Evolutionary conservation across 2,113 vertebrate genomes (phyloP).

Genomic region (Fregata magnificens): DNA sequence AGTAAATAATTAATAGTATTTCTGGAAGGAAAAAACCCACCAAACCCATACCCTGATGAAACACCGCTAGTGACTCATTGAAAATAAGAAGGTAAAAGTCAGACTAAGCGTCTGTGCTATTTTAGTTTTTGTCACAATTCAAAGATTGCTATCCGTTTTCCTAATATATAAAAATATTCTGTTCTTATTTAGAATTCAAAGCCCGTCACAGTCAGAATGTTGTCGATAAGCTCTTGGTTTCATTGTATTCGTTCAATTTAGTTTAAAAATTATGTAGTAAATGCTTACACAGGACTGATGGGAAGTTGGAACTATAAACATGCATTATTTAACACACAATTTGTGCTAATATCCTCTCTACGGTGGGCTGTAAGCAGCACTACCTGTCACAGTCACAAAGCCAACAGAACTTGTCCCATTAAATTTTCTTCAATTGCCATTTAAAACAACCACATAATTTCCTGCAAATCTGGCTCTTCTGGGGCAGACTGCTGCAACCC

Average conservation of each 20-base stretch:
- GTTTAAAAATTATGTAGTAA: neutral
- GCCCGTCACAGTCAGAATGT: neutral
- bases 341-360: neutral
- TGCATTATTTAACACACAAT: fast-evolving
- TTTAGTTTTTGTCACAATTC: neutral
- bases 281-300: neutral
- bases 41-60: constrained; percentile 15
- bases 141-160: neutral
- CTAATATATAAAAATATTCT: neutral
- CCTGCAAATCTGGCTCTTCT: neutral
- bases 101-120: neutral
- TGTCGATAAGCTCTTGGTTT: neutral
- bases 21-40: constrained; percentile 33
- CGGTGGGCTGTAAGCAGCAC: fast-evolving
- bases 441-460: neutral
- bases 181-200: neutral
- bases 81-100: constrained; percentile 3
- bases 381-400: neutral
- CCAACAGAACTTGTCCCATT: fast-evolving
- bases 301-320: neutral
- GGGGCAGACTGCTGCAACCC: fast-evolving
- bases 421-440: neutral
- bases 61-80: neutral
- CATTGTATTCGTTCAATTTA: neutral
- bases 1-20: constrained; percentile 72